Base-by-base conservation (phyloP, 2,888 invertebrate species). In the Steromphala cineraria region DNA sequence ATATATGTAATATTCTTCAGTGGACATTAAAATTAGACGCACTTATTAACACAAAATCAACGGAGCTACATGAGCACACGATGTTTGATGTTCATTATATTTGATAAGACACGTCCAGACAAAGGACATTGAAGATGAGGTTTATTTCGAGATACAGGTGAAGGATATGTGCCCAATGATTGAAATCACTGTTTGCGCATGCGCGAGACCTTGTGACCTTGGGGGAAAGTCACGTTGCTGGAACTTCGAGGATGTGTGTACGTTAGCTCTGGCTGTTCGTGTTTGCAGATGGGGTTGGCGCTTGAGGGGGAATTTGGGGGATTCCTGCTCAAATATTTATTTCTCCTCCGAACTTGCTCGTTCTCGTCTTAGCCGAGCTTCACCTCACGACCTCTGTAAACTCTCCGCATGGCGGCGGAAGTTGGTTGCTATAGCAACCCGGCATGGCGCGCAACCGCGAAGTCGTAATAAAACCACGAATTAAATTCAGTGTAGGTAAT, bases 291-390 rank as follows among this genome's bases (percentile, higher is more conserved):
- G 62, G 67, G 40, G 40, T 62, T 46, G 46, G 46, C 21, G 78
- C 46, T 67, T 67, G 46, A 52, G 78, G 46, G 62, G 46, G 78
- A 78, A 78, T 78, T 78, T 53, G 53, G 21, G 56, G 67, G 78
- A 78, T 62, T 67, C 67, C 28, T 67, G 53, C 46, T 62, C 52
- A 78, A 78, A 78, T 78, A 78, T 78, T 78, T 67, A 67, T 52
- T 67, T 78, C 71, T 71, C 8, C 71, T 36, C 28, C 62, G 28
- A 62, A 28, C 62, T 28, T 62, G 19, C 28, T 28, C 28, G 28
- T 28, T 28, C 13, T 62, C 62, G 28, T 71, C 36, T 40, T 31
- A 71, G 36, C 71, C 40, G n/a, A 36, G 17, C 10, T 40, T 40
- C 15, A 71, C 71, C 71, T 71, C 67, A 0, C 40, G 40, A 71